Percentiles rank a stretch among this genome's conserved stretches.
These are phyloP conservation scores for Chloroclysta siterata DNA, from an alignment of 2,888 invertebrate genomes.

Conservation along the genomic window DNA sequence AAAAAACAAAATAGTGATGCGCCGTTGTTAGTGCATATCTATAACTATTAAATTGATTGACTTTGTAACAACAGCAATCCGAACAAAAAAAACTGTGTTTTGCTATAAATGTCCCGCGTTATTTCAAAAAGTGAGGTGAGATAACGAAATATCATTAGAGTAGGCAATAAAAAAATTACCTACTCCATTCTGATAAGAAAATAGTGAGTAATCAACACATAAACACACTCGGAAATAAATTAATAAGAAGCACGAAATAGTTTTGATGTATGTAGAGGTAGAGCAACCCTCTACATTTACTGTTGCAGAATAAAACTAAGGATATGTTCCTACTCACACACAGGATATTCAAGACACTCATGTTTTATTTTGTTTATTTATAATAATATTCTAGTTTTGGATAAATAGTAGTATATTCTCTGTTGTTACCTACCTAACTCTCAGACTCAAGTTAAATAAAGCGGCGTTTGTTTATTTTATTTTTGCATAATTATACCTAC, in stretches of 20 bases:
- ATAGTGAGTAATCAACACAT: background rate
- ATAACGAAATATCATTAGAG: conserved; percentile 11
- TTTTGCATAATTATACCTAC: too few relatives aligned
- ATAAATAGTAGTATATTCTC: too few relatives aligned
- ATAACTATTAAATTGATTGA: background rate
- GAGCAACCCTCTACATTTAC: conserved; percentile 1
- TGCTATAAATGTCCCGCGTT: background rate
- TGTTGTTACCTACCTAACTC: too few relatives aligned
- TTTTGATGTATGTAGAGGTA: background rate
- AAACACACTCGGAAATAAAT: too few relatives aligned
- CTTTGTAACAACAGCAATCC: background rate
- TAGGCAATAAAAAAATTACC: conserved; percentile 4
- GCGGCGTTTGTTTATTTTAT: too few relatives aligned
- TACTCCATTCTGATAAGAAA: conserved; percentile 9
- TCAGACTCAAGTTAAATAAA: too few relatives aligned
- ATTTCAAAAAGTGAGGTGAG: conserved; percentile 2
- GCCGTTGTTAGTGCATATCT: background rate
- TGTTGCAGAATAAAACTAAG: background rate
- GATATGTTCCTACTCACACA: too few relatives aligned
- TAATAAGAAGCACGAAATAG: too few relatives aligned
- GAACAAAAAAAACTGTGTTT: background rate
- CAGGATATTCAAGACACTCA: too few relatives aligned
- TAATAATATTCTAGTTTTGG: too few relatives aligned
- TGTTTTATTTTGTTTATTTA: too few relatives aligned
- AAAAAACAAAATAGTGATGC: background rate